Conservation (phyloP, 2,113 vertebrate species). For the Rhodinocichla rosea region DNA sequence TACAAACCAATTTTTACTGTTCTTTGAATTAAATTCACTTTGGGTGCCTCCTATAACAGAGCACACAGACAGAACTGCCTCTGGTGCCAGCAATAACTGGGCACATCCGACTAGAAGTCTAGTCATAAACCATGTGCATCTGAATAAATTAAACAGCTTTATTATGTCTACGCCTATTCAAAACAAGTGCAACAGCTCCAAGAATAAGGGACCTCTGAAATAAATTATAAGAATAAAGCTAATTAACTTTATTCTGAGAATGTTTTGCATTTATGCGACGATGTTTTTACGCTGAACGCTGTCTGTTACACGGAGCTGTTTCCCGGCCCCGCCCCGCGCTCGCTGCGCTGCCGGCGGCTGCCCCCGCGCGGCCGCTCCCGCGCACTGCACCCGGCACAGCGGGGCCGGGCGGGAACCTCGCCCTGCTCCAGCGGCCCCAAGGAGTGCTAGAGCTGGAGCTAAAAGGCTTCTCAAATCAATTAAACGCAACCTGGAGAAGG, state of each 20-base stretch:
- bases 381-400: neutral
- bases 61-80: neutral
- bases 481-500: neutral
- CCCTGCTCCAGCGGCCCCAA: accelerated
- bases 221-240: neutral
- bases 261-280: neutral
- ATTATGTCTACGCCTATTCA: neutral
- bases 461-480: neutral
- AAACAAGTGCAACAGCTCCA: neutral
- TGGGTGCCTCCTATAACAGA: neutral
- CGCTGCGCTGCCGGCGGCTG: neutral
- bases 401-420: too few species aligned
- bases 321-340: neutral
- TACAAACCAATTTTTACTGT: neutral
- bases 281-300: too few species aligned
- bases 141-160: neutral
- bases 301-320: neutral
- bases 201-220: neutral
- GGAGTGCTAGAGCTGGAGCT: accelerated
- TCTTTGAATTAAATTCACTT: neutral
- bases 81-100: neutral
- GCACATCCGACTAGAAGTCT: neutral
- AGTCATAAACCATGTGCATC: neutral
- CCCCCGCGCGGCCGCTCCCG: neutral
- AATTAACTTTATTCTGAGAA: neutral